Evolutionary conservation across 2,888 invertebrate genomes (phyloP), one percentile per base, ranked within the genome.

Genomic region (Crepidodera aurea): DNA sequence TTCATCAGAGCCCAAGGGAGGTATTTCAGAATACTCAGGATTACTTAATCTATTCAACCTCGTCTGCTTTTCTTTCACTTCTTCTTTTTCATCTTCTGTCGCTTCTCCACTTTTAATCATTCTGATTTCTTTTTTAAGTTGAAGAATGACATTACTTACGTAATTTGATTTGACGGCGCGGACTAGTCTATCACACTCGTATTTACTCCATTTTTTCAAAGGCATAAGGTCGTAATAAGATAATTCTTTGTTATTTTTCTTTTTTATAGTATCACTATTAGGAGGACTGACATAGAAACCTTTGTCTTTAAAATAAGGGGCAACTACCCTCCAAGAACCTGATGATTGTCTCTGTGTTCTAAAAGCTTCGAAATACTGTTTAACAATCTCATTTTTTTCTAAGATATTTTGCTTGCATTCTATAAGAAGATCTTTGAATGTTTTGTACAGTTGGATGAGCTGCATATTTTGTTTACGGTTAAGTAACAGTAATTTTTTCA

Each of bases 251-350:
- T 69, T 77, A 1, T 61, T 65, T 29, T 71, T 70, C 67, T 83
- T 84, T 37, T 58, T 58, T 6, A 69, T 2, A 10, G 67, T 62
- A 62, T 91, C 90, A 2, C 82, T 79, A 77, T 91, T 91, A 16
- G 78, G 75, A 0, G 85, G 85, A 15, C 87, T 84, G 2, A 83
- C 78, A 68, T 84, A 86, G 16, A 83, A 82, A 15, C 81, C 71
- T 16, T 75, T 79, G 69, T 89, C 88, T 72, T 89, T 90, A 68
- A 92, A 92, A 73, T 88, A 92, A 0, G 90, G 86, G 70, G 84
- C 82, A 25, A 88, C 84, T 39, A 77, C 62, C 55, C 69, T 70
- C 71, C 71, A 71, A 2, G 63, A 32, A 10, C 62, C 62, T 1
- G 62, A 55, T 13, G 56, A 54, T 10, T 54, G 48, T 6, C 16